Conservation (phyloP, 2,113 vertebrate species). For the Machaerirhynchus nigripectus region DNA sequence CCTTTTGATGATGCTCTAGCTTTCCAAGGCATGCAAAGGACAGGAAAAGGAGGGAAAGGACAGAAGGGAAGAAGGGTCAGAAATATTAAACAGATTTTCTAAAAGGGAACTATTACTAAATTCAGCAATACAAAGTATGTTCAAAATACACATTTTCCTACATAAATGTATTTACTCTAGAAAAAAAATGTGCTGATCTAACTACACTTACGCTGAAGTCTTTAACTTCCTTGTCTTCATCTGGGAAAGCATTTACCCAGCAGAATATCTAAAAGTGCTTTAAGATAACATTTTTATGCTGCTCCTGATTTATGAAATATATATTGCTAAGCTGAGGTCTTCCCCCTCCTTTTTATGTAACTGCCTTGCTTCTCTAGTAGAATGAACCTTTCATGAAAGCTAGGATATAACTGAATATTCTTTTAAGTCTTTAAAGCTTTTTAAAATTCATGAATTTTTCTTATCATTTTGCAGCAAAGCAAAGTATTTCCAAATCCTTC, state of each 20-base stretch:
- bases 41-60: neutral
- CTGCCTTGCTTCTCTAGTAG: conserved; percentile 45
- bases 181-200: conserved; percentile 27
- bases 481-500: conserved; percentile 79
- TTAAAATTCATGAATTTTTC: conserved; percentile 94
- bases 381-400: conserved; percentile 73
- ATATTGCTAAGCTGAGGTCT: conserved; percentile 48
- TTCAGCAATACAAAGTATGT: neutral
- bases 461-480: conserved; percentile 84
- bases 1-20: neutral
- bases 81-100: conserved; percentile 31
- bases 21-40: neutral
- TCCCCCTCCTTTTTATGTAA: conserved; percentile 25
- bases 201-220: conserved; percentile 22
- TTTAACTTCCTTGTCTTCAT: conserved; percentile 15
- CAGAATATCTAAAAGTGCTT: conserved; percentile 39
- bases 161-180: neutral
- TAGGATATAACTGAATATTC: conserved; percentile 73
- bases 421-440: conserved; percentile 77
- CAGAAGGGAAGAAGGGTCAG: no score
- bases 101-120: conserved; percentile 14
- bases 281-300: conserved; percentile 51
- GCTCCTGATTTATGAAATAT: conserved; percentile 56
- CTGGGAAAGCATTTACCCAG: conserved; percentile 41
- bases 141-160: conserved; percentile 20